Evolutionary conservation across 2,888 invertebrate species (phyloP), one percentile per base, ranked within the genome.

Genomic region (Synanthedon myopaeformis): DNA sequence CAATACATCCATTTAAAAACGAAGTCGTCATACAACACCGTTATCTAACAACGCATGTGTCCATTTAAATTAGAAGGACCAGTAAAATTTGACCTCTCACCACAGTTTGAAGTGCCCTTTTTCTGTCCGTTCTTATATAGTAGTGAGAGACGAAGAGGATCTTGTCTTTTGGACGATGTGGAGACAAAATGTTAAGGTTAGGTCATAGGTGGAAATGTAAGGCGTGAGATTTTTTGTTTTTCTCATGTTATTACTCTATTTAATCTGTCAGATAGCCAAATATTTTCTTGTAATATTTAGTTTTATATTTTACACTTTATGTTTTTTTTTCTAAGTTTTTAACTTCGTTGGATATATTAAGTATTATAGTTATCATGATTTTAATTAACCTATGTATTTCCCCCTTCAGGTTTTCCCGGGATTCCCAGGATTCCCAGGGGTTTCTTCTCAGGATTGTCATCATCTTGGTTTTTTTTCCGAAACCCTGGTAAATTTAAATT

Each of bases 191-290:
- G 61, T 71, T 70, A 68, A 72, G 74, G 76, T 71, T 69, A 71
- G 74, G 81, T 81, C 79, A 70, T 64, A 79, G 81, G 79, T 82
- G 71, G 73, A 69, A 71, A 75, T 74, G 61, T 74, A 66, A 69
- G 66, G 64, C 79, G 83, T 85, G 85, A 74, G 84, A 85, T 81
- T 62, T 65, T 35, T 70, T 64, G 62, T 62, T 56, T 19, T 49
- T 49, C 49, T 49, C 49, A 49, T 49, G 19, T 12, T 17, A 8
- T 49, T 49, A 10, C 49, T 13, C 6, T 14, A 49, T 49, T 19
- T 19, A 12, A 23, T 45, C 45, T 45, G 45, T 35, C 10, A 35
- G 3, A 45, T 13, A 13, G n/a, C 4, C 13, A 45, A 45, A 45
- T 45, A 45, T 45, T 45, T 45, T 13, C 8, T 45, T 13, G 14